A percentile compares a stretch with the other conserved stretches of the same genome.
These are phyloP conservation scores for Mesodorylaimus sp. DNA, from an alignment of 2,888 invertebrate species.

Conservation along the genomic window DNA sequence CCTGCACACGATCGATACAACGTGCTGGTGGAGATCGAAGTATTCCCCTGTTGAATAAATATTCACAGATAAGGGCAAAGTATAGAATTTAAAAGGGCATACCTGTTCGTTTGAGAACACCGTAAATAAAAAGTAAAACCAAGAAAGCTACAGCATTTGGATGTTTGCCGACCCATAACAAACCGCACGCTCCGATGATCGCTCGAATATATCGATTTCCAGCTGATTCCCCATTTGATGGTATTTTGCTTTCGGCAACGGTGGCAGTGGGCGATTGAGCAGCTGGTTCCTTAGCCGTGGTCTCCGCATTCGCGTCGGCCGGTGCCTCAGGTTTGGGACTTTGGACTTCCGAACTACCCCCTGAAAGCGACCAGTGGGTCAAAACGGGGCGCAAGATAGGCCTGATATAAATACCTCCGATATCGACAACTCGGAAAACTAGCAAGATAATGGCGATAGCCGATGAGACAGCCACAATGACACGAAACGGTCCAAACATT, in stretches of 20 bases:
- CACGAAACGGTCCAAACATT: slow-evolving; percentile 22
- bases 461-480: slow-evolving; percentile 19
- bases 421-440: slow-evolving; percentile 19
- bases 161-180: slow-evolving; percentile 22
- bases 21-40: background rate
- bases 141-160: slow-evolving; percentile 20
- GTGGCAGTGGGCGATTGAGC: too few relatives aligned
- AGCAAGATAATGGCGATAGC: slow-evolving; percentile 19
- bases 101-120: slow-evolving; percentile 13
- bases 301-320: slow-evolving; percentile 11
- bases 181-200: slow-evolving; percentile 13
- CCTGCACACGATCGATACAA: background rate
- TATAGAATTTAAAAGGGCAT: background rate
- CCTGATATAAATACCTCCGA: background rate
- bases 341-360: background rate
- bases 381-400: background rate
- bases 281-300: too few relatives aligned
- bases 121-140: slow-evolving; percentile 19
- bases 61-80: too few relatives aligned
- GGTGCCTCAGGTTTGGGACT: slow-evolving; percentile 2
- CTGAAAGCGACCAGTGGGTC: background rate
- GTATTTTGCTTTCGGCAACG: too few relatives aligned
- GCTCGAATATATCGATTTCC: background rate
- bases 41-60: background rate
- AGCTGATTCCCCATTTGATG: too few relatives aligned